Conservation (phyloP, 2,797 vertebrate genomes). For the Danionella dracula region DNA sequence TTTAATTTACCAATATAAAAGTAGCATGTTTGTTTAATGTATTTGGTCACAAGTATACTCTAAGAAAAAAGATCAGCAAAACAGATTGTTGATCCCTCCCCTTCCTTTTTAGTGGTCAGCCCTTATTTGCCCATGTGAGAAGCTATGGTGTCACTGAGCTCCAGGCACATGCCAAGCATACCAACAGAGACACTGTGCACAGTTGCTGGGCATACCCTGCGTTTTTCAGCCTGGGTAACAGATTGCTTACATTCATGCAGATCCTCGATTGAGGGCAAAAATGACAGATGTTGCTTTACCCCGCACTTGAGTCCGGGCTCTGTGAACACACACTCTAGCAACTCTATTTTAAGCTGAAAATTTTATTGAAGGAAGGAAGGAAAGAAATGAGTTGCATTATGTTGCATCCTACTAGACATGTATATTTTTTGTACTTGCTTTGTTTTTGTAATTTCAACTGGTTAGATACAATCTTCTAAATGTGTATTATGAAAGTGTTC, state of each 20-base stretch:
- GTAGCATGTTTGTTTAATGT: no score
- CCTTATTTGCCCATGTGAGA: slow-evolving; percentile 58
- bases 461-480: not conserved
- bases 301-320: slow-evolving; percentile 54
- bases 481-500: not conserved
- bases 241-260: slow-evolving; percentile 78
- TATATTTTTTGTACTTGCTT: no score
- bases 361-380: not conserved
- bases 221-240: slow-evolving; percentile 66
- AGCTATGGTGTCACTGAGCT: slow-evolving; percentile 62
- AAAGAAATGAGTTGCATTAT: slow-evolving; percentile 7
- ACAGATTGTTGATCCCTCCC: not conserved
- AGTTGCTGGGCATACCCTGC: slow-evolving; percentile 88
- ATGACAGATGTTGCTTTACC: slow-evolving; percentile 78
- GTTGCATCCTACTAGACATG: not conserved
- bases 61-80: no score
- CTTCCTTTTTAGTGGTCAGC: slow-evolving; percentile 52
- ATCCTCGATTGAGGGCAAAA: slow-evolving; percentile 77
- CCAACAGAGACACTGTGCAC: slow-evolving; percentile 78
- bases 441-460: not conserved
- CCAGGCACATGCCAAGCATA: slow-evolving; percentile 80
- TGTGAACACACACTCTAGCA: not conserved
- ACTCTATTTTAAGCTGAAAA: slow-evolving; percentile 12
- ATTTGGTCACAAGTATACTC: no score
- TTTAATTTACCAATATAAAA: no score